These are phyloP conservation scores for Heteromurus nitidus DNA, from an alignment of 2,888 invertebrate species.

Conservation along the genomic window DNA sequence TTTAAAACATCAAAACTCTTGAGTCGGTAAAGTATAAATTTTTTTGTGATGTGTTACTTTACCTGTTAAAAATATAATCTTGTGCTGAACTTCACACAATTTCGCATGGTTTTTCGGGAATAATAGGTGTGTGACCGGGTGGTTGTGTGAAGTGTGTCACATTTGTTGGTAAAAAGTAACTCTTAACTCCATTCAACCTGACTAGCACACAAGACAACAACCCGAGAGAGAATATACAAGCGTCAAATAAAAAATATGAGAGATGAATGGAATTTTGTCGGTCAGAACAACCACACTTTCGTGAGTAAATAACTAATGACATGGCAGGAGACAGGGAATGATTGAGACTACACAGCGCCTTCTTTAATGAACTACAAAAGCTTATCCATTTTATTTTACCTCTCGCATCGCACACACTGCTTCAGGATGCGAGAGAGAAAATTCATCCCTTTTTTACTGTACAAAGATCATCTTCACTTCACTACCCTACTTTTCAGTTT, in stretches of 20 bases:
- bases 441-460: conserved; percentile 28
- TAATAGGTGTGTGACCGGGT: conserved; percentile 30
- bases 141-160: conserved; percentile 56
- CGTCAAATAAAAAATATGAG: background rate
- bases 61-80: background rate
- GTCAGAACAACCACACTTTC: conserved; percentile 4
- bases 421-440: conserved; percentile 46
- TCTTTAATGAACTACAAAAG: conserved; percentile 6
- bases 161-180: no score
- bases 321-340: background rate
- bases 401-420: conserved; percentile 15
- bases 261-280: background rate
- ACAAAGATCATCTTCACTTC: conserved; percentile 37
- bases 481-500: conserved; percentile 39
- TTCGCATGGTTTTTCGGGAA: conserved; percentile 55
- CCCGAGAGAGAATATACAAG: background rate
- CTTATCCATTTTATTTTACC: conserved; percentile 7
- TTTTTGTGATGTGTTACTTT: background rate
- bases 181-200: conserved; percentile 10
- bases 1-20: conserved; percentile 2
- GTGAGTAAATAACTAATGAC: conserved; percentile 14
- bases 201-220: background rate
- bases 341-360: background rate
- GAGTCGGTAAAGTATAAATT: no score
- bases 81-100: conserved; percentile 32